Percentiles rank a stretch among this genome's conserved stretches.
phyloP scores from a whole-genome alignment of 2,797 vertebrate species.

The Falco novaeseelandiae region DNA sequence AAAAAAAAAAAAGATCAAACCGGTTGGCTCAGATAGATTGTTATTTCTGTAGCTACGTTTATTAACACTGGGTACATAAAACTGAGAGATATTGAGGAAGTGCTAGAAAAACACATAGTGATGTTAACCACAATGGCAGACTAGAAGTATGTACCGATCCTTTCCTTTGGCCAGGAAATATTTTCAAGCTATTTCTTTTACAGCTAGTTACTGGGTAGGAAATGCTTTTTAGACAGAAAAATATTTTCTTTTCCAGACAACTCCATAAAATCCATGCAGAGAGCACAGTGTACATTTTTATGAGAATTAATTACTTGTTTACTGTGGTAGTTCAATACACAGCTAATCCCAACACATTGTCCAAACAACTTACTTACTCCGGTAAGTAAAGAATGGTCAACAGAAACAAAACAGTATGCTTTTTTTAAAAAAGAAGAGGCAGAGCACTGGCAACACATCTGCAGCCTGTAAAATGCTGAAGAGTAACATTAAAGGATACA shows the following conservation, averaged over 20 bases:
- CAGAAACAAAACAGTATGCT: neutral
- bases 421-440: neutral
- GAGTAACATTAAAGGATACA: neutral
- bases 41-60: constrained; percentile 32
- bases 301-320: constrained; percentile 46
- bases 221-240: constrained; percentile 45
- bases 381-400: neutral
- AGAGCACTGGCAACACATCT: neutral
- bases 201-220: constrained; percentile 21
- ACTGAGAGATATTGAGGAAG: neutral
- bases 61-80: constrained; percentile 8
- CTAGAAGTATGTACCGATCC: neutral
- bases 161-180: neutral
- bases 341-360: neutral
- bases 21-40: neutral
- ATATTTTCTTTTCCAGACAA: constrained; percentile 51
- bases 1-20: neutral
- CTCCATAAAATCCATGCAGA: neutral
- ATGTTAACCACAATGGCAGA: constrained; percentile 27
- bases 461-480: neutral
- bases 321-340: neutral
- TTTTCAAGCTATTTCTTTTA: constrained; percentile 44
- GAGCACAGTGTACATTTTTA: neutral
- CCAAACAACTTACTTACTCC: neutral
- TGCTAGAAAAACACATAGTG: neutral